Evolutionary conservation across 2,888 invertebrate genomes (phyloP).

Genomic region (Hetaerina titia): DNA sequence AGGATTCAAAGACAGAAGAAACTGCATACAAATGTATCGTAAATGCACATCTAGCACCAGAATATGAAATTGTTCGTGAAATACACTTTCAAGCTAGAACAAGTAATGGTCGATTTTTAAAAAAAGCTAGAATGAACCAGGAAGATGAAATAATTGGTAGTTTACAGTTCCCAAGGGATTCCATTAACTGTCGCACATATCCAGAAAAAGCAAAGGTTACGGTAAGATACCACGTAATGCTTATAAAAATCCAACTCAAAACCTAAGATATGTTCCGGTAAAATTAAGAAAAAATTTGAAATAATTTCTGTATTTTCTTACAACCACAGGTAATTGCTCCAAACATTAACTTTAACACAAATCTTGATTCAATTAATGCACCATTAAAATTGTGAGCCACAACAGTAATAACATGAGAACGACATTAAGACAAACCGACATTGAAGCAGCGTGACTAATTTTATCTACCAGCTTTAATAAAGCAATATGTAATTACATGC

Average conservation of each 20-base stretch:
- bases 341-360: neutral
- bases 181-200: constrained; percentile 36
- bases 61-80: constrained; percentile 15
- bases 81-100: constrained; percentile 46
- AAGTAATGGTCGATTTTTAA: constrained; percentile 44
- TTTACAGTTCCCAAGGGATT: constrained; percentile 21
- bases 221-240: neutral
- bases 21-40: constrained; percentile 25
- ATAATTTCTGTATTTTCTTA: neutral
- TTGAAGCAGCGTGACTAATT: neutral
- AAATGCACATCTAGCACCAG: constrained; percentile 46
- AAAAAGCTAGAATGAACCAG: neutral
- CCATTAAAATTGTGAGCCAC: neutral
- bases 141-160: constrained; percentile 1
- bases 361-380: neutral
- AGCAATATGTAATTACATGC: neutral
- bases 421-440: neutral
- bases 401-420: neutral
- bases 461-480: neutral
- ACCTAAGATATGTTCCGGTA: neutral
- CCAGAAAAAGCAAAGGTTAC: constrained; percentile 11
- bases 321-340: neutral
- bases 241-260: neutral
- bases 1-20: constrained; percentile 23
- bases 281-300: neutral